Percentiles rank a stretch among this genome's conserved stretches.
These are phyloP conservation scores for Clarias pachynema DNA, from an alignment of 2,797 vertebrate genomes.

Conservation along the genomic window DNA sequence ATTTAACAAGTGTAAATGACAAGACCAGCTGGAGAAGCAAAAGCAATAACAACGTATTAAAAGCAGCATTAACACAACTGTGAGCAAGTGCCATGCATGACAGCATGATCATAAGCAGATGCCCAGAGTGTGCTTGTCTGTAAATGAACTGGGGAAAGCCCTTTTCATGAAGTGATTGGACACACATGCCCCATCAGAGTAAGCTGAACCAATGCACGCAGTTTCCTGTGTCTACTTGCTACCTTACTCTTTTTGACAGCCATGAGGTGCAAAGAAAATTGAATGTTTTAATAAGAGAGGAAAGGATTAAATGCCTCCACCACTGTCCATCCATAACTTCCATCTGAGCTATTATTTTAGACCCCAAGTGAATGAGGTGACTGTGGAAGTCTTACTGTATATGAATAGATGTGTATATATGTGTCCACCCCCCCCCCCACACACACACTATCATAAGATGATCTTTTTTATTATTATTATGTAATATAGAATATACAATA, in stretches of 20 bases:
- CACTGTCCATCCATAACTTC: slow-evolving; percentile 6
- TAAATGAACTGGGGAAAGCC: slow-evolving; percentile 70
- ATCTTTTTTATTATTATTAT: too few relatives aligned
- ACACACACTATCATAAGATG: too few relatives aligned
- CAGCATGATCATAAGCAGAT: slow-evolving; percentile 41
- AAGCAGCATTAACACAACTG: slow-evolving; percentile 72
- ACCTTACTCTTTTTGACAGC: slow-evolving; percentile 60
- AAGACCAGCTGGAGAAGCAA: slow-evolving; percentile 68
- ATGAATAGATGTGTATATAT: too few relatives aligned
- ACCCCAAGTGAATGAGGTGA: not conserved
- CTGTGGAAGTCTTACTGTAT: not conserved
- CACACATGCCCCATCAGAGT: slow-evolving; percentile 74
- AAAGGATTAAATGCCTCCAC: slow-evolving; percentile 26
- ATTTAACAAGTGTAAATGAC: slow-evolving; percentile 64
- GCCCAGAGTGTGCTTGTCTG: slow-evolving; percentile 55
- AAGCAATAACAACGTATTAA: slow-evolving; percentile 76
- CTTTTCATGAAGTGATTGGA: slow-evolving; percentile 73
- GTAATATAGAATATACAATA: too few relatives aligned
- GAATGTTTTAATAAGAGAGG: slow-evolving; percentile 70
- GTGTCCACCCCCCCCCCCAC: too few relatives aligned
- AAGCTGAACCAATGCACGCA: slow-evolving; percentile 76
- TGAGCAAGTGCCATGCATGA: slow-evolving; percentile 60
- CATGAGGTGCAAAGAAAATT: slow-evolving; percentile 66
- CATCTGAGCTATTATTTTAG: not conserved
- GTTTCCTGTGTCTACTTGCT: slow-evolving; percentile 74